These are phyloP conservation scores for Tetraneura akinire DNA, from an alignment of 1,140 invertebrate species.

Conservation along the genomic window DNA sequence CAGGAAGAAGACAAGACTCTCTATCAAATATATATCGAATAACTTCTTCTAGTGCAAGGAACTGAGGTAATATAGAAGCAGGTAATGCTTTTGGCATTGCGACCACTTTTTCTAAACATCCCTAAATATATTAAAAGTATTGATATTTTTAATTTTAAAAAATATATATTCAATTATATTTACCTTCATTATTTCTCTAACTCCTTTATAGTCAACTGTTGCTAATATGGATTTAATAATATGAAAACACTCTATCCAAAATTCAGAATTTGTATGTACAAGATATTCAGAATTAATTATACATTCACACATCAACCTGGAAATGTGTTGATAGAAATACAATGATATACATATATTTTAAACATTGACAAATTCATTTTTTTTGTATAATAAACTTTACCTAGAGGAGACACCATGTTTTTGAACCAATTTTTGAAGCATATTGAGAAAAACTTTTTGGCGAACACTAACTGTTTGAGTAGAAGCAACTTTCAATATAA, in stretches of 20 bases:
- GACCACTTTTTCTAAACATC: constrained; percentile 83
- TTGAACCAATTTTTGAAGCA: constrained; percentile 39
- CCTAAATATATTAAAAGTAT: constrained; percentile 59
- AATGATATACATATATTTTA: too few relatives aligned
- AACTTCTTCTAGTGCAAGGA: constrained; percentile 77
- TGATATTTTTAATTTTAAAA: not conserved
- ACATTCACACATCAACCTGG: constrained; percentile 81
- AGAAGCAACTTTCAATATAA: constrained; percentile 44
- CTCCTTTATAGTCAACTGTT: constrained; percentile 93
- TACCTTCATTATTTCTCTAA: constrained; percentile 89
- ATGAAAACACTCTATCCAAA: constrained; percentile 86
- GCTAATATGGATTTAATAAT: constrained; percentile 83
- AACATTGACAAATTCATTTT: too few relatives aligned
- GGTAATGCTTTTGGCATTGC: constrained; percentile 75
- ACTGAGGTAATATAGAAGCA: constrained; percentile 76
- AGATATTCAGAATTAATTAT: constrained; percentile 80
- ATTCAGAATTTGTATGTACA: constrained; percentile 73
- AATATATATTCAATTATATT: constrained; percentile 41
- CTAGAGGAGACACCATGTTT: constrained; percentile 44
- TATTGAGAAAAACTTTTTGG: constrained; percentile 47
- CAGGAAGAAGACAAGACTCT: constrained; percentile 86
- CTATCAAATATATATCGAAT: constrained; percentile 89
- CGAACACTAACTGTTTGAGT: constrained; percentile 39
- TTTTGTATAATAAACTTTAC: not conserved
- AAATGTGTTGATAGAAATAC: constrained; percentile 46